Conservation (phyloP, 2,888 invertebrate genomes). For the Eristalinus sepulchralis region DNA sequence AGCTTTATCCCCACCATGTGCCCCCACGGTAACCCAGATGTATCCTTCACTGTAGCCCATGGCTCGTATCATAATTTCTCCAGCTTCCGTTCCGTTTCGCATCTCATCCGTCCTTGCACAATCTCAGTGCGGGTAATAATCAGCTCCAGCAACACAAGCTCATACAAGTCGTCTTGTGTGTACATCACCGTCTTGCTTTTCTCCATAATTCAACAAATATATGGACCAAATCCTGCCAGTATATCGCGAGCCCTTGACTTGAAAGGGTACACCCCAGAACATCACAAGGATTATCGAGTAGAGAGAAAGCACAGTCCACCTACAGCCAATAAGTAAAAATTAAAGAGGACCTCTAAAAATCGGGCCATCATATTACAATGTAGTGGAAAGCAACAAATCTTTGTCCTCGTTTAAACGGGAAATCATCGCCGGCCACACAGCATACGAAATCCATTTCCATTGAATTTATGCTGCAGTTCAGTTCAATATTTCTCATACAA, state of each 20-base stretch:
- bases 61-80: constrained; percentile 62
- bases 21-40: constrained; percentile 58
- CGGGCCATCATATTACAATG: constrained; percentile 61
- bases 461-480: constrained; percentile 54
- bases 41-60: constrained; percentile 62
- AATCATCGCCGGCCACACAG: constrained; percentile 7
- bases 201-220: constrained; percentile 74
- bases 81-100: constrained; percentile 70
- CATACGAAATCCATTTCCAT: constrained; percentile 45
- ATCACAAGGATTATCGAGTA: constrained; percentile 67
- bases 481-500: constrained; percentile 30
- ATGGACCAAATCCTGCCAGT: constrained; percentile 78
- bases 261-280: constrained; percentile 79
- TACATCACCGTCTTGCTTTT: constrained; percentile 76
- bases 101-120: constrained; percentile 67
- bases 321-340: constrained; percentile 48
- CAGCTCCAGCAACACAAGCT: constrained; percentile 61
- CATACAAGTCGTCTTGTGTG: constrained; percentile 61
- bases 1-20: constrained; percentile 55
- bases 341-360: constrained; percentile 52
- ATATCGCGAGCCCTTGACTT: constrained; percentile 81
- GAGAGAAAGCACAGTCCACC: constrained; percentile 52
- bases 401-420: constrained; percentile 61
- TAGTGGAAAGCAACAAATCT: constrained; percentile 69
- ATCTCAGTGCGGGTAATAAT: constrained; percentile 65